phyloP scores from a whole-genome alignment of 2,888 invertebrate species.

The Ypsolopha scabrella region DNA sequence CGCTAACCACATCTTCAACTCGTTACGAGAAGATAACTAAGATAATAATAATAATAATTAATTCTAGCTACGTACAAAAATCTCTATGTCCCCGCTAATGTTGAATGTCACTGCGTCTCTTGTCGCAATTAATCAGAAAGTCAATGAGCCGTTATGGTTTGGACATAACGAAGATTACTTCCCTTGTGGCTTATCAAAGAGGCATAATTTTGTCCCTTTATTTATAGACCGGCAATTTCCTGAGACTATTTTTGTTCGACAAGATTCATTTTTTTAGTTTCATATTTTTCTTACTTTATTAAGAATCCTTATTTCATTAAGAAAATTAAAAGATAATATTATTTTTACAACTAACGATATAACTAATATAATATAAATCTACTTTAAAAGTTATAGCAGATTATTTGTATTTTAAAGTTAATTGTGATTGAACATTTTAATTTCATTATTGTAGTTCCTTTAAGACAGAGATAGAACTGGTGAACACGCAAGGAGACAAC shows the following conservation, averaged over 20 bases:
- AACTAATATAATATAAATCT: too few relatives aligned
- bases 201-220: background rate
- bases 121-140: conserved; percentile 63
- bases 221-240: background rate
- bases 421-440: too few relatives aligned
- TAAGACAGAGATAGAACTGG: too few relatives aligned
- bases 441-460: too few relatives aligned
- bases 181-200: conserved; percentile 34
- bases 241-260: background rate
- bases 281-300: too few relatives aligned
- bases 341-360: too few relatives aligned
- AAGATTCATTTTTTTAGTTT: background rate
- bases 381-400: too few relatives aligned
- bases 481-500: conserved; percentile 20
- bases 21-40: background rate
- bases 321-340: too few relatives aligned
- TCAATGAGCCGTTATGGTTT: conserved; percentile 58
- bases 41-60: background rate
- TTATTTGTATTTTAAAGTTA: too few relatives aligned
- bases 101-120: conserved; percentile 55
- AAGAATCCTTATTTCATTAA: too few relatives aligned
- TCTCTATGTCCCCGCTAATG: conserved; percentile 11
- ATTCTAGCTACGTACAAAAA: background rate
- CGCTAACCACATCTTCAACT: background rate
- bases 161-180: conserved; percentile 52